Conservation (phyloP, 2,888 invertebrate species). For the Tenthredo scrophulariae region DNA sequence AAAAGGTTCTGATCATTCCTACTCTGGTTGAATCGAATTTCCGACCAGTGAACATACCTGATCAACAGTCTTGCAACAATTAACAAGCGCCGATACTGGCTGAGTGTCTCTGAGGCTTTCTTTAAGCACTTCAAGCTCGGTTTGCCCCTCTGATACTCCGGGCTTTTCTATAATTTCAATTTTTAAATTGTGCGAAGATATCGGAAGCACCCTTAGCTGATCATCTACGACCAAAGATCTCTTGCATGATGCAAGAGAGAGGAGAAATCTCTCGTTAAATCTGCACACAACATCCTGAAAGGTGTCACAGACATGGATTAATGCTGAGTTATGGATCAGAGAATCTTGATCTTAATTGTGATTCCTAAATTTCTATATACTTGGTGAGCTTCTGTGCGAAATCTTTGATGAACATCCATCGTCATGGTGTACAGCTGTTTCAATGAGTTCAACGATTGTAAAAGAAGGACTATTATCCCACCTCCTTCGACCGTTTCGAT, state of each 20-base stretch:
- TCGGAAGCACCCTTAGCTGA: slow-evolving; percentile 92
- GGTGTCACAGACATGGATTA: background rate
- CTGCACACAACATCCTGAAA: slow-evolving; percentile 89
- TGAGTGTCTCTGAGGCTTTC: slow-evolving; percentile 93
- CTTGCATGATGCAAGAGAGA: slow-evolving; percentile 93
- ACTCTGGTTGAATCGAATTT: background rate
- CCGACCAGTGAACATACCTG: slow-evolving; percentile 80
- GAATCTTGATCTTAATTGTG: background rate
- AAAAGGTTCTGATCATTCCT: slow-evolving; percentile 16
- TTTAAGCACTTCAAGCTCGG: slow-evolving; percentile 87
- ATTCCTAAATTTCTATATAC: slow-evolving; percentile 57
- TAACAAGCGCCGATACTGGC: slow-evolving; percentile 93
- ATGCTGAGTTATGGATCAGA: background rate
- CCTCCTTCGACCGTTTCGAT: slow-evolving; percentile 99
- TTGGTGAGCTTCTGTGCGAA: slow-evolving; percentile 96
- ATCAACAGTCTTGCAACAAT: slow-evolving; percentile 94
- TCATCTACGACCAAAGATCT: slow-evolving; percentile 97
- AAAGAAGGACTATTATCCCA: slow-evolving; percentile 93
- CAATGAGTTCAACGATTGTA: slow-evolving; percentile 92
- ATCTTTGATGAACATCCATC: slow-evolving; percentile 99
- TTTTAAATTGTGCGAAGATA: slow-evolving; percentile 93
- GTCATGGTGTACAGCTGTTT: slow-evolving; percentile 97
- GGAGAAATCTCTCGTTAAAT: slow-evolving; percentile 97
- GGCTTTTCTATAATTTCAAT: slow-evolving; percentile 85
- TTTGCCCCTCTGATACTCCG: slow-evolving; percentile 79